Conservation (phyloP, 2,888 invertebrate genomes). For the Lomographa bimaculata region DNA sequence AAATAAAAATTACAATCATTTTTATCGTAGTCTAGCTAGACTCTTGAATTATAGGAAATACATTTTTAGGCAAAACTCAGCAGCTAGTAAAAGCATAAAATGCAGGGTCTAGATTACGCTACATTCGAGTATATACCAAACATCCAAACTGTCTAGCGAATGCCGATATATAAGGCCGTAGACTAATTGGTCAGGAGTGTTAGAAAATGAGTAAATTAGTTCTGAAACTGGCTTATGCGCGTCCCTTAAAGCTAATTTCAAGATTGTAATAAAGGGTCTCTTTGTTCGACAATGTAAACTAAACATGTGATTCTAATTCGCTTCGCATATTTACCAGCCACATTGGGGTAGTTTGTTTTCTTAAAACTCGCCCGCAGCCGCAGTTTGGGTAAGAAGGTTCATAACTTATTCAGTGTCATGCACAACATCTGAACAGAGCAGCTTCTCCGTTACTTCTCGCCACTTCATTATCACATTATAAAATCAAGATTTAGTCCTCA, state of each 20-base stretch:
- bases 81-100: too few species aligned
- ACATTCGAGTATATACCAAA: too few species aligned
- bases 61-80: too few species aligned
- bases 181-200: too few species aligned
- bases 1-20: too few species aligned
- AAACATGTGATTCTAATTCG: conserved; percentile 21
- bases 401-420: conserved; percentile 70
- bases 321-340: conserved; percentile 33
- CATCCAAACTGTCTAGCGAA: too few species aligned
- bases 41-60: too few species aligned
- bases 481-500: conserved; percentile 52
- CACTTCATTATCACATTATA: conserved; percentile 69
- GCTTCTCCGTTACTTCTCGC: conserved; percentile 45
- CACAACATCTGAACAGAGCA: conserved; percentile 50
- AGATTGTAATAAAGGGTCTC: background rate
- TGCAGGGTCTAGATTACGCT: too few species aligned
- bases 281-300: conserved; percentile 10
- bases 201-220: too few species aligned
- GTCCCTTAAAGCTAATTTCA: background rate
- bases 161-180: too few species aligned
- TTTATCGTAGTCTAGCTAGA: too few species aligned
- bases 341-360: conserved; percentile 45
- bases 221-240: too few species aligned
- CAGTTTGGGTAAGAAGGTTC: conserved; percentile 49
- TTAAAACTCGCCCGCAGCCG: conserved; percentile 43